Evolutionary conservation across 2,113 vertebrate genomes (phyloP), one percentile per base, ranked within the genome.

Genomic region (Acrocephalus arundinaceus): DNA sequence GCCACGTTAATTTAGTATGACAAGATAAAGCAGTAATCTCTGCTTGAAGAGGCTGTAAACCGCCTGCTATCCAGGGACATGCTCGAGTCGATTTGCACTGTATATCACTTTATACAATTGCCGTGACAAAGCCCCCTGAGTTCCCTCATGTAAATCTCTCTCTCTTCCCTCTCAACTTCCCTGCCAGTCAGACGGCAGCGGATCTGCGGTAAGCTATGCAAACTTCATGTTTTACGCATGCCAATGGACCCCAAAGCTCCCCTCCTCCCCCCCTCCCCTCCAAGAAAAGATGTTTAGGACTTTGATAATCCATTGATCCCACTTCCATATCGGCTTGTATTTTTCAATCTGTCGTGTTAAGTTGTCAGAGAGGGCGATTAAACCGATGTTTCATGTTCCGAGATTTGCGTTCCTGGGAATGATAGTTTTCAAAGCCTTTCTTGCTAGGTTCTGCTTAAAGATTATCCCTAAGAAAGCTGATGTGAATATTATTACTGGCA

Each of bases 1-100:
- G 97, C 98, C 97, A 97, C 97, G 98, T 98, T 99, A 98, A 99
- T 99, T 99, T 98, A 98, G 98, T 97, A 98, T 98, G 99, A 99
- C 99, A 99, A 99, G 98, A 99, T 99, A 99, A 99, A 99, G 98
- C 98, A 98, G 98, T 99, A 99, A 99, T 99, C 98, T 97, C 97
- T 63, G 97, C 98, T 98, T 91, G 74, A 96, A 97, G 97, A 98
- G 97, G 96, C 98, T 98, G 97, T 98, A 98, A 98, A 98, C 98
- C 93, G 95, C 97, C 98, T 95, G 97, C 97, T 97, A 98, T 97
- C 98, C 97, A 65, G 98, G 98, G 97, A 98, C 97, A 97, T 97
- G 97, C 97, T 97, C 96, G 79, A 98, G 97, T 98, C 97, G 98
- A 98, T 98, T 98, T 98, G 98, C 98, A 97, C 98, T 98, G 98